These are phyloP conservation scores for Ibycter americanus DNA, from an alignment of 2,797 vertebrate genomes.

Conservation along the genomic window DNA sequence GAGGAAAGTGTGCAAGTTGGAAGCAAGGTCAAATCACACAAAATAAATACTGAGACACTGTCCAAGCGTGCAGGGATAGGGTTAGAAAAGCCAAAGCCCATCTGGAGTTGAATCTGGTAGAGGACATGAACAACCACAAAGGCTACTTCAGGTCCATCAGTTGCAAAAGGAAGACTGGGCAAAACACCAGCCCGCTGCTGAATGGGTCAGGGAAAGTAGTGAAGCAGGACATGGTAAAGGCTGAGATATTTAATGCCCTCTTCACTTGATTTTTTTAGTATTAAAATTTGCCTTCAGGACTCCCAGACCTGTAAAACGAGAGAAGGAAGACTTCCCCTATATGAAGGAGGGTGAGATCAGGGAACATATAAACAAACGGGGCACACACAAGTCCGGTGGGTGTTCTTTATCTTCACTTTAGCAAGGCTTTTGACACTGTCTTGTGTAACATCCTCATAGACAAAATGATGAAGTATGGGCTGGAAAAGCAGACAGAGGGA, in stretches of 20 bases:
- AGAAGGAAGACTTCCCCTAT: neutral
- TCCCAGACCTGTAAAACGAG: neutral
- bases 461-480: neutral
- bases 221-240: neutral
- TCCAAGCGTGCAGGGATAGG: too few relatives aligned
- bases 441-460: neutral
- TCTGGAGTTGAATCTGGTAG: neutral
- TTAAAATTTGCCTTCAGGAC: neutral
- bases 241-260: neutral
- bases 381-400: neutral
- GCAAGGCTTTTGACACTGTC: neutral
- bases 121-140: neutral
- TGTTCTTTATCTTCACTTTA: neutral
- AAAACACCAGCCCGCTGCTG: neutral
- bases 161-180: neutral
- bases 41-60: neutral
- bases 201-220: neutral
- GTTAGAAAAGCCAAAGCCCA: neutral
- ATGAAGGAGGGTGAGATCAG: neutral
- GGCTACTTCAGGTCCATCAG: accelerated
- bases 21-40: neutral
- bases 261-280: neutral
- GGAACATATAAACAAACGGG: neutral
- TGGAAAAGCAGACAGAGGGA: neutral
- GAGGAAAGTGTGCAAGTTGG: neutral